A percentile compares a stretch with the other conserved stretches of the same genome.
These are phyloP conservation scores for Temnothorax longispinosus DNA, from an alignment of 1,140 invertebrate species.

Conservation along the genomic window DNA sequence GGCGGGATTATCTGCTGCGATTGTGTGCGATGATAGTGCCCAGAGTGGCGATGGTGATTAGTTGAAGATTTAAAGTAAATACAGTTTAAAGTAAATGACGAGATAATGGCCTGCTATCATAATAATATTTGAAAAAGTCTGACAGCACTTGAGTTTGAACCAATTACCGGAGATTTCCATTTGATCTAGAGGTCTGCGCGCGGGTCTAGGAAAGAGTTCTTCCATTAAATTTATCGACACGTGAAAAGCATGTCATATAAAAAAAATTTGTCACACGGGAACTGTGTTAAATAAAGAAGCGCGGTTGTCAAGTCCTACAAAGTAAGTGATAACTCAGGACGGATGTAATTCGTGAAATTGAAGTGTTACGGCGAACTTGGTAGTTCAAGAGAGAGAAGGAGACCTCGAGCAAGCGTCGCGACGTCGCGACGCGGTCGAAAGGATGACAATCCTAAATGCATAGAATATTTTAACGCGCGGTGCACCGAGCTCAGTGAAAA, in stretches of 20 bases:
- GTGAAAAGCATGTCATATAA: not conserved
- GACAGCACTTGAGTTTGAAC: not conserved
- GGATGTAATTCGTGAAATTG: constrained; percentile 43
- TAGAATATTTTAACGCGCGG: constrained; percentile 40
- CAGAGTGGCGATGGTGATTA: not conserved
- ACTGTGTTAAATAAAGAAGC: not conserved
- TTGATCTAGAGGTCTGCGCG: too few relatives aligned
- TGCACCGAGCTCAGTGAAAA: not conserved
- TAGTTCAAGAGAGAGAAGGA: not conserved
- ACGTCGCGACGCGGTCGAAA: not conserved
- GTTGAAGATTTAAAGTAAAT: not conserved
- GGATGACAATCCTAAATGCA: constrained; percentile 42
- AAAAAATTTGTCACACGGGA: not conserved
- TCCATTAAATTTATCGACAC: not conserved
- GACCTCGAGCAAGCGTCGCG: not conserved
- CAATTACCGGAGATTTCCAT: not conserved
- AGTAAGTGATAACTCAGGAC: constrained; percentile 28
- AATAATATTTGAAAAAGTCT: not conserved
- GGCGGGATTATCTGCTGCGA: not conserved
- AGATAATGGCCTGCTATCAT: not conserved
- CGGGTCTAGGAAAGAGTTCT: not conserved
- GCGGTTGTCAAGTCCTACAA: constrained; percentile 9
- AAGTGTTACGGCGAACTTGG: constrained; percentile 14
- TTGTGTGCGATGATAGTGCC: not conserved
- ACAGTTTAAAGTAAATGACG: not conserved